These are phyloP conservation scores for Eulemur mongoz DNA, from an alignment of 2,797 vertebrate species.

Conservation along the genomic window DNA sequence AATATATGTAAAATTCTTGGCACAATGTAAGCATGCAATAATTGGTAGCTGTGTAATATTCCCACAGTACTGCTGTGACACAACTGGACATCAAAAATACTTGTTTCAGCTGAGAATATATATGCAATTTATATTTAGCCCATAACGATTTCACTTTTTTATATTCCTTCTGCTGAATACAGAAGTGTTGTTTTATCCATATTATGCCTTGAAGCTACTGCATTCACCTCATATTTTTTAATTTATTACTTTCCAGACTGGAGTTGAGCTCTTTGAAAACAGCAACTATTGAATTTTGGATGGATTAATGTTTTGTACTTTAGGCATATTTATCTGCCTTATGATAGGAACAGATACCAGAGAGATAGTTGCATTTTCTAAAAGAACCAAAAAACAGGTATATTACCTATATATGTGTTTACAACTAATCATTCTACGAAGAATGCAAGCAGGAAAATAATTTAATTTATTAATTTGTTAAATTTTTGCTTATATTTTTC, in stretches of 20 bases:
- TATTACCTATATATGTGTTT: not conserved
- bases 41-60: not conserved
- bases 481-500: not conserved
- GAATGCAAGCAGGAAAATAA: not conserved
- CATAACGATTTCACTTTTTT: not conserved
- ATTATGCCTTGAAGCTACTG: not conserved
- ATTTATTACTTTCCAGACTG: not conserved
- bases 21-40: not conserved
- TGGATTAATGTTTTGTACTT: not conserved
- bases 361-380: not conserved
- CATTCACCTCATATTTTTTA: not conserved
- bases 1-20: not conserved
- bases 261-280: slow-evolving; percentile 21
- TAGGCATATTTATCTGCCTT: not conserved
- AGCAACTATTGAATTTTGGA: not conserved
- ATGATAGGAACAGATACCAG: not conserved
- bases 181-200: not conserved
- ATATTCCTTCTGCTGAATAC: not conserved
- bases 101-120: not conserved
- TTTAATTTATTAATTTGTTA: not conserved
- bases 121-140: not conserved
- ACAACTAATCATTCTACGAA: not conserved
- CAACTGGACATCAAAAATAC: not conserved
- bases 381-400: not conserved
- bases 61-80: not conserved